phyloP scores from a whole-genome alignment of 2,888 invertebrate species.

The Scaptomyza caliginosa region DNA sequence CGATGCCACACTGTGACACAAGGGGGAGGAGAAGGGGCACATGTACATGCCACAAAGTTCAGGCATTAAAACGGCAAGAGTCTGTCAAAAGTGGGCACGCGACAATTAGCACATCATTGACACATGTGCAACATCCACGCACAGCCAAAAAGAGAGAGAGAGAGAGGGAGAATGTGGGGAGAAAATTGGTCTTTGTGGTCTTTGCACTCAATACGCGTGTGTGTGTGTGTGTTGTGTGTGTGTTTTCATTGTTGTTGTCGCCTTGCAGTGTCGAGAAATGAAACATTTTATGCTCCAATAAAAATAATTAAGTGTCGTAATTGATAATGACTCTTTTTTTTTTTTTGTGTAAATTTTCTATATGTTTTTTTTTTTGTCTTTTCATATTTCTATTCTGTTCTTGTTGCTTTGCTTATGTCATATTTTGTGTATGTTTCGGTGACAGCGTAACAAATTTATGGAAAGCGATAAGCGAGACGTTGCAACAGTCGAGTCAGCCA shows the following conservation, averaged over 20 bases:
- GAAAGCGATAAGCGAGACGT: slow-evolving; percentile 58
- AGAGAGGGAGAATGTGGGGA: no score
- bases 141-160: no score
- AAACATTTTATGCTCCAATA: slow-evolving; percentile 79
- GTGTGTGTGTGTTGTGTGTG: no score
- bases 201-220: neutral
- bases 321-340: slow-evolving; percentile 74
- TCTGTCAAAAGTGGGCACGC: slow-evolving; percentile 65
- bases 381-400: no score
- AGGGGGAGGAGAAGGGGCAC: neutral
- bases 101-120: slow-evolving; percentile 79
- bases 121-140: slow-evolving; percentile 60
- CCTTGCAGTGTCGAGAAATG: slow-evolving; percentile 61
- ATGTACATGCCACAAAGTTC: slow-evolving; percentile 33
- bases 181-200: slow-evolving; percentile 12
- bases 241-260: slow-evolving; percentile 16
- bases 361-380: slow-evolving; percentile 11
- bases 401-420: slow-evolving; percentile 39
- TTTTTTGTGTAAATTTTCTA: slow-evolving; percentile 24
- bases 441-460: slow-evolving; percentile 57
- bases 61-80: slow-evolving; percentile 26
- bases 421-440: slow-evolving; percentile 30
- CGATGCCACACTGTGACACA: slow-evolving; percentile 10
- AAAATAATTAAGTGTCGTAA: slow-evolving; percentile 79
- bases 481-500: slow-evolving; percentile 42